phyloP scores from a whole-genome alignment of 2,113 vertebrate genomes.

The Apeltes quadracus region DNA sequence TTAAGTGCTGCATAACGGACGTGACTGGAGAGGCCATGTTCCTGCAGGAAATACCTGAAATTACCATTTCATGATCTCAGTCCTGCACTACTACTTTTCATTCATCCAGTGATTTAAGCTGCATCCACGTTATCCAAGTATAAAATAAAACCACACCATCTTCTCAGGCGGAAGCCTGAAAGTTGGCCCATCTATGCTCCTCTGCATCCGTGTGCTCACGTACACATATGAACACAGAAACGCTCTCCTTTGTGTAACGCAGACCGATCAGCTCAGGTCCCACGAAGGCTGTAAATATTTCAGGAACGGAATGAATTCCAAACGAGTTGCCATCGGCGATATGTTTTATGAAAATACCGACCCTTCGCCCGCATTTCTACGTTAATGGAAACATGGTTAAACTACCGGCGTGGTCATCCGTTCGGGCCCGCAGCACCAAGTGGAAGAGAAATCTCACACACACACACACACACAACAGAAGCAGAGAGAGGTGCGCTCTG shows the following conservation, averaged over 20 bases:
- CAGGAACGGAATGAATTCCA: slow-evolving; percentile 28
- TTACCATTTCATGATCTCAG: neutral
- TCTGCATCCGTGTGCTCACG: neutral
- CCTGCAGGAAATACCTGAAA: neutral
- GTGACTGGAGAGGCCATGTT: neutral
- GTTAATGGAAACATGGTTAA: slow-evolving; percentile 43
- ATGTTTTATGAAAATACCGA: slow-evolving; percentile 61
- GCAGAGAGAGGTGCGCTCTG: slow-evolving; percentile 8
- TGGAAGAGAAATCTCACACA: slow-evolving; percentile 23
- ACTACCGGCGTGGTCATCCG: slow-evolving; percentile 11
- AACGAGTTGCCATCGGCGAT: slow-evolving; percentile 36
- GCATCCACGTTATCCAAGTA: neutral
- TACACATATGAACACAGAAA: neutral
- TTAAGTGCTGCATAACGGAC: neutral
- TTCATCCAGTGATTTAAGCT: neutral
- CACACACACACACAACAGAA: slow-evolving; percentile 1
- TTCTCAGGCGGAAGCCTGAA: neutral
- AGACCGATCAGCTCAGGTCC: slow-evolving; percentile 5
- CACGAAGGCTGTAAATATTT: slow-evolving; percentile 49
- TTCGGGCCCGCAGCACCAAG: slow-evolving; percentile 24
- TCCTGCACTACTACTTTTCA: neutral
- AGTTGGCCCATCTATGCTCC: neutral
- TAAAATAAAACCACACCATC: neutral
- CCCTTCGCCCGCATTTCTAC: no score
- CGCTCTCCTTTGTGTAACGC: neutral